Evolutionary conservation across 2,888 invertebrate genomes (phyloP), one percentile per base, ranked within the genome.

Genomic region (Drosophila greeni): DNA sequence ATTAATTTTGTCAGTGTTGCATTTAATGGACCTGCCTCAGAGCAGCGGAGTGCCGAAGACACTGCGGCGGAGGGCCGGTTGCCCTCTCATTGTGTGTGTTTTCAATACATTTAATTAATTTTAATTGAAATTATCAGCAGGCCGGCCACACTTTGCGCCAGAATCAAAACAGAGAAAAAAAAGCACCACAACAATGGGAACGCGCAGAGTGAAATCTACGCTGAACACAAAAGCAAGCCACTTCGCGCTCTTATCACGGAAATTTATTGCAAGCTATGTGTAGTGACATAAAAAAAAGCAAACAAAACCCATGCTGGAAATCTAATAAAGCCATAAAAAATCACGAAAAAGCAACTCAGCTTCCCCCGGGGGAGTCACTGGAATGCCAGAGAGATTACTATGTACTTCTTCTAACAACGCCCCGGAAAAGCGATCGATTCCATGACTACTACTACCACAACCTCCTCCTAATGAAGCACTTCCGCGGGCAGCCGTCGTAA

Each of bases 1-100:
- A 86, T 86, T 86, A 86, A 86, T 86, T 85, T 85, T 84, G 81
- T 79, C 82, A 81, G 80, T 84, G 81, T 81, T 84, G 81, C 81
- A 84, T 81, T 81, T 81, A 83, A 81, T 81, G 81, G 77, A 72
- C 67, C 67, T 67, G 45, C 45, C 33, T 24, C 29, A 4, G 29
- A 11, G 66, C 66, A 61, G 66, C 66, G 60, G 53, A 33, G 31
- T 6, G 4, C 12, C 14, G 39, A 40, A 40, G 39, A 40, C 20
- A 23, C 20, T 8, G 39, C 1, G 2, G 14, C 37, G 3, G 37
- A 29, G 23, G 31, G n/a, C n/a, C 14, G 9, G 16, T 5, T 8
- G 40, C 5, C 18, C 34, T 14, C 29, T 29, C 29, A 29, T 45
- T 56, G 33, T 33, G 45, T 33, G 39, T 47, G 45, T 34, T 26